phyloP scores from a whole-genome alignment of 2,797 vertebrate genomes.

The Pseudochromis fuscus region DNA sequence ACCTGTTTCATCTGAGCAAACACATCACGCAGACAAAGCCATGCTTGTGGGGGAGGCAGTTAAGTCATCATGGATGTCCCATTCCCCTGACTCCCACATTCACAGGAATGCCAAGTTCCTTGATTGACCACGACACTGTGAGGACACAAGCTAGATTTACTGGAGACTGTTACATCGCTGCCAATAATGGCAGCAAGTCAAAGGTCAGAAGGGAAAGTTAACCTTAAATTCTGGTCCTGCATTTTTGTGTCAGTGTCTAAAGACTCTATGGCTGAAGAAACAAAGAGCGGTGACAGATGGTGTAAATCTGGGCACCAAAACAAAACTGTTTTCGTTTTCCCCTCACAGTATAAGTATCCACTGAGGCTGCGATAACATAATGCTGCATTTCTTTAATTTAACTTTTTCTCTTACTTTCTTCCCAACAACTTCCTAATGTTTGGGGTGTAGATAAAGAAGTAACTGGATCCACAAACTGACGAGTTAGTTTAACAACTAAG shows the following conservation, averaged over 20 bases:
- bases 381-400: conserved; percentile 6
- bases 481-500: conserved; percentile 26
- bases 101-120: conserved; percentile 60
- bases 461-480: conserved; percentile 17
- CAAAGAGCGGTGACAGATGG: conserved; percentile 44
- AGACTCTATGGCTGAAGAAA: conserved; percentile 30
- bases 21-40: conserved; percentile 58
- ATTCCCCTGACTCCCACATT: conserved; percentile 54
- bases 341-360: not conserved
- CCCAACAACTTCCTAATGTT: conserved; percentile 6
- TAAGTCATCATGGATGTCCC: conserved; percentile 58
- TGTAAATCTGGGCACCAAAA: conserved; percentile 44
- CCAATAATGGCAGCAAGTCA: conserved; percentile 60
- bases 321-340: conserved; percentile 11
- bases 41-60: conserved; percentile 54
- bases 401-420: not conserved
- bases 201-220: conserved; percentile 58
- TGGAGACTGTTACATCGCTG: conserved; percentile 53
- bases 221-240: conserved; percentile 50
- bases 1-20: conserved; percentile 60
- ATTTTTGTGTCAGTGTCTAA: conserved; percentile 57
- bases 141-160: conserved; percentile 64
- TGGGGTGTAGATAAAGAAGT: conserved; percentile 4
- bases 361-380: conserved; percentile 8
- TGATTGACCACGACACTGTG: conserved; percentile 39